These are phyloP conservation scores for Marisa cornuarietis DNA, from an alignment of 1,140 invertebrate genomes.

Conservation along the genomic window DNA sequence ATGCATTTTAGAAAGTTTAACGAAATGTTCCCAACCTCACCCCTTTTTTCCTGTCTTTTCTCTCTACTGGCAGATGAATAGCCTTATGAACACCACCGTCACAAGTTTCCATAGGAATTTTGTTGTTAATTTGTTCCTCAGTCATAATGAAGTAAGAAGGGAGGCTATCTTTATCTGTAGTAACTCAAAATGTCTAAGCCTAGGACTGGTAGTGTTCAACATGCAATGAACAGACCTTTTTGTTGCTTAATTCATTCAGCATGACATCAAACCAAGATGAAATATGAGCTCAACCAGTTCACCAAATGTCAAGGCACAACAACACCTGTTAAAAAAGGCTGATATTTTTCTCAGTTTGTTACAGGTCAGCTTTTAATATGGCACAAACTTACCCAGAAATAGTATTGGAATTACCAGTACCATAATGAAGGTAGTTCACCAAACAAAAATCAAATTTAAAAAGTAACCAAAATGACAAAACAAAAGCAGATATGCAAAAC, in stretches of 20 bases:
- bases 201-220: neutral
- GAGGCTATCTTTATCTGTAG: neutral
- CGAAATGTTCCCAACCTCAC: neutral
- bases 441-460: too few relatives aligned
- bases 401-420: too few relatives aligned
- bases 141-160: neutral
- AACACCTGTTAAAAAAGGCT: too few relatives aligned
- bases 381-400: too few relatives aligned
- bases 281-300: neutral
- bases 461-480: too few relatives aligned
- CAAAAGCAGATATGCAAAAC: too few relatives aligned
- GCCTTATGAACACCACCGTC: conserved; percentile 32
- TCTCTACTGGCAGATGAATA: conserved; percentile 11
- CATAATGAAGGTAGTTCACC: too few relatives aligned
- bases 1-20: neutral
- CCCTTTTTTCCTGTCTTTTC: conserved; percentile 15
- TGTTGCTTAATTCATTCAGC: neutral
- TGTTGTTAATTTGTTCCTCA: conserved; percentile 1
- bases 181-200: neutral
- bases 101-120: conserved; percentile 15
- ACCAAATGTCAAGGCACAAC: too few relatives aligned
- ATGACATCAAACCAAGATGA: neutral
- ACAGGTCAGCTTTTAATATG: too few relatives aligned
- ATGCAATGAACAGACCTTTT: neutral
- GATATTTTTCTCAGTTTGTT: too few relatives aligned